Percentiles rank a stretch among this genome's conserved stretches.
Evolutionary conservation across 1,140 invertebrate genomes (phyloP).

Genomic region (Himalopsyche phryganea): DNA sequence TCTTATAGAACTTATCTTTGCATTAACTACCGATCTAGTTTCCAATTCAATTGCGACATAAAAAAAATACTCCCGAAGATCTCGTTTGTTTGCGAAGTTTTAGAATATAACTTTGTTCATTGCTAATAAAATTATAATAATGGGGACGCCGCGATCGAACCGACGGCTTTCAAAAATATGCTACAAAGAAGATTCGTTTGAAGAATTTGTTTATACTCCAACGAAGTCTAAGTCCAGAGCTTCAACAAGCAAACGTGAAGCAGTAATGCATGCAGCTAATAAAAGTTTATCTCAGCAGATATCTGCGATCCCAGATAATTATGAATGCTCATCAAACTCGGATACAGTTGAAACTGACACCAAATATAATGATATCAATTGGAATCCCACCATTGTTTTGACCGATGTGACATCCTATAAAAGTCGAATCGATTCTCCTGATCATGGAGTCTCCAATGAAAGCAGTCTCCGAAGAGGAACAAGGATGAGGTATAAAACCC

Average conservation of each 20-base stretch:
- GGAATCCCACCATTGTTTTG: slow-evolving; percentile 13
- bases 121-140: not conserved
- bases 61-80: too few species aligned
- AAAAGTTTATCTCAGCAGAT: too few species aligned
- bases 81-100: too few species aligned
- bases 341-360: too few species aligned
- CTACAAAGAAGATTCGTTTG: slow-evolving; percentile 31
- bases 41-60: too few species aligned
- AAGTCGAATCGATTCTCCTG: not conserved
- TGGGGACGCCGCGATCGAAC: slow-evolving; percentile 9
- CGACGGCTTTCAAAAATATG: slow-evolving; percentile 18
- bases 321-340: too few species aligned
- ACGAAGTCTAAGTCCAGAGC: slow-evolving; percentile 8
- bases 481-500: slow-evolving; percentile 18
- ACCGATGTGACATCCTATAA: not conserved
- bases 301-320: too few species aligned
- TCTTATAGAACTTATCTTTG: too few species aligned
- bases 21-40: too few species aligned
- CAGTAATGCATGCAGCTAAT: too few species aligned
- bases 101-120: too few species aligned
- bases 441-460: not conserved
- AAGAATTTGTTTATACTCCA: slow-evolving; percentile 15
- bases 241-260: too few species aligned
- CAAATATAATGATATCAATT: not conserved
- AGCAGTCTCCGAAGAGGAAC: slow-evolving; percentile 13